A percentile compares a stretch with the other conserved stretches of the same genome.
Conservation (phyloP, 2,888 invertebrate species). For the Tachina fera region DNA sequence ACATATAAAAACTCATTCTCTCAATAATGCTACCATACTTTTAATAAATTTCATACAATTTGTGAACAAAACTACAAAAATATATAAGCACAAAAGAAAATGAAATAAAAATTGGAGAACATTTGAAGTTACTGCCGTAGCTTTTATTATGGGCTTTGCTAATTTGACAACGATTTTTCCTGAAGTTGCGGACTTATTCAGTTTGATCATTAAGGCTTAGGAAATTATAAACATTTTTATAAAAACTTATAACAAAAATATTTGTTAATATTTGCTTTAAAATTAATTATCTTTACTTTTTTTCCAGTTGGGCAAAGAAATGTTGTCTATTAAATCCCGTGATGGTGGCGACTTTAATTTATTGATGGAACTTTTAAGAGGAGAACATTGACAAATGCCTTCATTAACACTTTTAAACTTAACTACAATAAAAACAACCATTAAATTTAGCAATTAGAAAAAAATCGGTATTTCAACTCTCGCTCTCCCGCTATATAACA, state of each 20-base stretch:
- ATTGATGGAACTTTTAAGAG: constrained; percentile 96
- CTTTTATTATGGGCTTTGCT: no score
- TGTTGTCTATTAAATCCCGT: constrained; percentile 93
- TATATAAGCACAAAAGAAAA: no score
- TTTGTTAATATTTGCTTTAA: constrained; percentile 14
- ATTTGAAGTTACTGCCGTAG: no score
- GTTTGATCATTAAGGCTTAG: no score
- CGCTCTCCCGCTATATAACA: background rate
- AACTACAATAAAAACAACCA: constrained; percentile 34
- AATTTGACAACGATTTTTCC: no score
- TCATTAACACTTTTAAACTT: constrained; percentile 27
- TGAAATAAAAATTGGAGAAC: no score
- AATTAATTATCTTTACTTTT: background rate
- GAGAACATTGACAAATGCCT: constrained; percentile 89
- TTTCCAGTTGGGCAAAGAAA: constrained; percentile 94
- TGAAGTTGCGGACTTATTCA: no score
- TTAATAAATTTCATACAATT: no score
- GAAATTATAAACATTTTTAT: background rate
- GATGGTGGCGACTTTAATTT: constrained; percentile 97
- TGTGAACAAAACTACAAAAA: no score
- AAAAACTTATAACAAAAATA: no score
- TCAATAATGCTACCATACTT: no score
- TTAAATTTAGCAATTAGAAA: constrained; percentile 37
- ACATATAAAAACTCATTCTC: no score
- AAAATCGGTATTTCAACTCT: constrained; percentile 26